Conservation (phyloP, 37 sponge, comb jelly and placozoan genomes). For the Tethya wilhelma region DNA sequence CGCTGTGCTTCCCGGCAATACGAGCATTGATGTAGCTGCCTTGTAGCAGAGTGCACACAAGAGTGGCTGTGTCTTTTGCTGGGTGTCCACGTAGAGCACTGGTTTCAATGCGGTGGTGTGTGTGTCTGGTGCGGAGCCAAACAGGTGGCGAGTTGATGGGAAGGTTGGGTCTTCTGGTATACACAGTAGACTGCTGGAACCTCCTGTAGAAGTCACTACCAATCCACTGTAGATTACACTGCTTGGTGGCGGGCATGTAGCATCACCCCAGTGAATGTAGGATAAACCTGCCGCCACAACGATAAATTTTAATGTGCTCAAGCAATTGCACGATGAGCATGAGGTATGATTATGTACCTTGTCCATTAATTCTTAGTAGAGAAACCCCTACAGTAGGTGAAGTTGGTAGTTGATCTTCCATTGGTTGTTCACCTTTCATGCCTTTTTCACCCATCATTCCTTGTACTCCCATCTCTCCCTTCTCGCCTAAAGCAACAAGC, state of each 20-base stretch:
- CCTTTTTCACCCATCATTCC: constrained; percentile 5
- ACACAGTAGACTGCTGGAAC: background rate
- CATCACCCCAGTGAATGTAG: constrained; percentile 1
- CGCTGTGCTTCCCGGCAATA: background rate
- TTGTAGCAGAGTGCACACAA: constrained; percentile 4
- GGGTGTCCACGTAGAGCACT: background rate
- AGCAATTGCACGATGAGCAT: no score
- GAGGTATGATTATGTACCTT: no score
- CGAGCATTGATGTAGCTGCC: background rate
- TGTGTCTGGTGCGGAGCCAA: background rate
- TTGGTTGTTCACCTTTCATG: background rate
- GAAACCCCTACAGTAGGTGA: no score
- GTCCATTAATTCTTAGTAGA: no score
- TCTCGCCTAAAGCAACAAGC: background rate
- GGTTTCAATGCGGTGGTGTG: background rate
- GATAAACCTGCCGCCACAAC: background rate
- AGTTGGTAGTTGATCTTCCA: no score
- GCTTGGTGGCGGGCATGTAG: background rate
- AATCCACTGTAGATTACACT: background rate
- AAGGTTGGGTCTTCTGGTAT: background rate
- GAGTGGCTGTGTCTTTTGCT: background rate
- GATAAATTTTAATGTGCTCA: background rate
- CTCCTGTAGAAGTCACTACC: background rate
- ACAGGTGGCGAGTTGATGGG: background rate
- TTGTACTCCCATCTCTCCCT: background rate